Evolutionary conservation across 2,888 invertebrate species (phyloP).

Genomic region (Sarcophaga caerulescens): DNA sequence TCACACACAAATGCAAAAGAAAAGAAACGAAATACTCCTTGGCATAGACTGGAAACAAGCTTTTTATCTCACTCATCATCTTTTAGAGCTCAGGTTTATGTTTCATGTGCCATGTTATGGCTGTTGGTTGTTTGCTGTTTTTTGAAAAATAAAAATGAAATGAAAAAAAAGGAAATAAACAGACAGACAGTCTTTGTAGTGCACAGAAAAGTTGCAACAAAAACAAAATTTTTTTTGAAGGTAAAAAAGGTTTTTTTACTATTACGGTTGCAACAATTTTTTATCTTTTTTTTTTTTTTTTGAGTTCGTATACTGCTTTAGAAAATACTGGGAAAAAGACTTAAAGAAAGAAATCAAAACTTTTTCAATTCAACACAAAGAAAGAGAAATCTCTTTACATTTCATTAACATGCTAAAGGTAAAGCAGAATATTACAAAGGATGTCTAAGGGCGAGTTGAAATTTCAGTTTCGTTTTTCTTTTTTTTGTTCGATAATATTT

Average conservation of each 20-base stretch:
- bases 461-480: not conserved
- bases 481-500: not conserved
- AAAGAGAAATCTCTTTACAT: not conserved
- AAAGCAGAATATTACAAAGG: not conserved
- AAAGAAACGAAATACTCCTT: not conserved
- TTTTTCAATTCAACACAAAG: not conserved
- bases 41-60: constrained; percentile 8
- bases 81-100: constrained; percentile 2
- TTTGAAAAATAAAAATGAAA: too few species aligned
- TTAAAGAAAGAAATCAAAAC: not conserved
- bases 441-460: not conserved
- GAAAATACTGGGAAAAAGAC: not conserved
- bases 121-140: constrained; percentile 5
- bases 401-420: not conserved
- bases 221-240: not conserved
- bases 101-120: constrained; percentile 43
- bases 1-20: too few species aligned
- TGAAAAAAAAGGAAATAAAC: not conserved
- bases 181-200: constrained; percentile 27
- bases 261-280: not conserved
- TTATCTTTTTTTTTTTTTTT: not conserved
- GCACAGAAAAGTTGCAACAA: not conserved
- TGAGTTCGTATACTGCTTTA: not conserved
- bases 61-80: constrained; percentile 64
- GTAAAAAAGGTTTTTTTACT: not conserved